Base-by-base conservation (phyloP, 1,140 invertebrate genomes). In the Helicorthomorpha holstii region DNA sequence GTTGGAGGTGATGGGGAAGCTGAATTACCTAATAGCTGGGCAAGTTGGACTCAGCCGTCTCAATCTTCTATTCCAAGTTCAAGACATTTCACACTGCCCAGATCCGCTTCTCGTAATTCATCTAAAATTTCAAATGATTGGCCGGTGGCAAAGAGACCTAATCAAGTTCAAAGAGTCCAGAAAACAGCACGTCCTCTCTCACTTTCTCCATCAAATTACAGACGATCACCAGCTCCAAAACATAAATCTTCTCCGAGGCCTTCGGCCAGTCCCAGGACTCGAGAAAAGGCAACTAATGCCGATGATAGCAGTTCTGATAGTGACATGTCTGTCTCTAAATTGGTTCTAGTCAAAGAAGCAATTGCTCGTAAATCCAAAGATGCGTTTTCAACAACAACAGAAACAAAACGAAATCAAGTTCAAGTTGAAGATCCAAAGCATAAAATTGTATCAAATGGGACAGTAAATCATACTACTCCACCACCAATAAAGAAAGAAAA, bases 301-400 rank as follows among this genome's bases (percentile, higher is more conserved):
- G 50, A 51, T 2, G 45, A 43, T 23, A 44, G 47, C 2, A 52
- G 51, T 34, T 29, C 51, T 7, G 72, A 77, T 54, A 75, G 71
- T n/a, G 75, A 76, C 61, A 66, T 77, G 51, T 73, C 74, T 48
- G 72, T 75, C 46, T 69, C 73, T 0, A 81, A 79, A 61, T 63
- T 78, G 29, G 71, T 75, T 54, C 71, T 68, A 21, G 78, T 78
- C 52, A 68, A 59, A 48, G 50, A 51, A 27, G 19, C 44, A 7
- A 46, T 29, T 12, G 22, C 10, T 4, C 43, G 10, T 23, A 19
- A 58, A 56, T 41, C 52, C 29, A 23, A 55, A 29, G 27, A n/a
- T n/a, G n/a, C n/a, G n/a, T n/a, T n/a, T n/a, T n/a, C n/a, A n/a
- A n/a, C n/a, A n/a, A n/a, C n/a, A n/a, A n/a, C n/a, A n/a, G n/a